phyloP scores from a whole-genome alignment of 1,140 invertebrate genomes.

The Drosophila azteca region DNA sequence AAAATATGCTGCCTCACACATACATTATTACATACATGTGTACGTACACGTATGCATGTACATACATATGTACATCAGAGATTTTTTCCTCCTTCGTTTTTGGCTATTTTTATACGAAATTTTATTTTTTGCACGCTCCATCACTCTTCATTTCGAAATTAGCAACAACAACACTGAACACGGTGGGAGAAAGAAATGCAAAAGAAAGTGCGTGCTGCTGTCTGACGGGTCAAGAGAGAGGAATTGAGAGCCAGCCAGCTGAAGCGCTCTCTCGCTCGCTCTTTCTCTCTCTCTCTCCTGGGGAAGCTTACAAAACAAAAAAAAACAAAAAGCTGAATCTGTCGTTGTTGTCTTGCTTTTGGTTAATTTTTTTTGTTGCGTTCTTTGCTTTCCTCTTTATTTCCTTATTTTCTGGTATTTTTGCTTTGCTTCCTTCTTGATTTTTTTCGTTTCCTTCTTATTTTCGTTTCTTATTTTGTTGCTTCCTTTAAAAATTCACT shows the following conservation, averaged over 20 bases:
- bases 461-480: conserved; percentile 1
- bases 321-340: conserved; percentile 27
- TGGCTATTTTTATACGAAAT: conserved; percentile 61
- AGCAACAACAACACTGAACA: conserved; percentile 68
- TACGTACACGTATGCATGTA: neutral
- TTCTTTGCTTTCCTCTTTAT: too few relatives aligned
- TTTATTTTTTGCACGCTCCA: conserved; percentile 36
- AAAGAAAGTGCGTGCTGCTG: conserved; percentile 58
- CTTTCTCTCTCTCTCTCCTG: too few relatives aligned
- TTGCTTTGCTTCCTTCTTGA: conserved; percentile 10
- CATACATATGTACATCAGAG: neutral
- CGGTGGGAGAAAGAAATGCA: conserved; percentile 49
- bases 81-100: conserved; percentile 29
- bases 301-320: conserved; percentile 2
- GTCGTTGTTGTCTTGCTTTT: neutral
- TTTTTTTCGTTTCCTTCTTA: neutral
- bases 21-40: neutral
- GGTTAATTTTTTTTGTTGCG: too few relatives aligned
- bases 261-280: too few relatives aligned
- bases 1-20: neutral
- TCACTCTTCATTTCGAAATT: conserved; percentile 65
- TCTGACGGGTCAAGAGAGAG: neutral
- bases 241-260: neutral
- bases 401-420: neutral
- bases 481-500: neutral